phyloP scores from a whole-genome alignment of 2,797 vertebrate species.

The Pipistrellus pipistrellus region DNA sequence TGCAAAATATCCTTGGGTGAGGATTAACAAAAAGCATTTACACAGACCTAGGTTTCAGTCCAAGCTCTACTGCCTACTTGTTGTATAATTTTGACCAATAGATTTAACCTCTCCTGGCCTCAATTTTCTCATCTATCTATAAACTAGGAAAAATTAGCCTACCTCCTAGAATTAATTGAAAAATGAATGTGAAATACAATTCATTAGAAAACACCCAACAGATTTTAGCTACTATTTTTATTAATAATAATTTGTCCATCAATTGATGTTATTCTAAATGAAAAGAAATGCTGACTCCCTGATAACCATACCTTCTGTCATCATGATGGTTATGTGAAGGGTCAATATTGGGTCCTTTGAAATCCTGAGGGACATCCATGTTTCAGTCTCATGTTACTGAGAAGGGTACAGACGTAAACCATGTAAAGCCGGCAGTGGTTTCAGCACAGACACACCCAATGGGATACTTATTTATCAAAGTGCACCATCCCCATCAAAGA shows the following conservation, averaged over 20 bases:
- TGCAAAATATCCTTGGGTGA: no score
- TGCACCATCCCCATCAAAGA: background rate
- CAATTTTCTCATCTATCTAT: background rate
- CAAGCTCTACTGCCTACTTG: background rate
- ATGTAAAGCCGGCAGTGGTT: background rate
- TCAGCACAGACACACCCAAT: background rate
- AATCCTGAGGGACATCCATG: background rate
- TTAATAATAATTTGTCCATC: background rate
- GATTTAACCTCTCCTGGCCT: rapidly evolving
- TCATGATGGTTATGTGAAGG: background rate
- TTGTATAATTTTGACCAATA: background rate
- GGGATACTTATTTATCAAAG: background rate
- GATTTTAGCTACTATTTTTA: background rate
- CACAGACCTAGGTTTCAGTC: background rate
- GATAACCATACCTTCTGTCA: background rate
- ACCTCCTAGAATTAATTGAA: background rate
- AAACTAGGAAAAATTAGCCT: background rate
- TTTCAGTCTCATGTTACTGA: background rate
- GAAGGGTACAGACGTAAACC: background rate
- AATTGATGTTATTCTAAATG: background rate
- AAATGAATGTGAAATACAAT: background rate
- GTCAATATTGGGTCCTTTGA: background rate
- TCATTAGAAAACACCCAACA: background rate
- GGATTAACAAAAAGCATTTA: background rate
- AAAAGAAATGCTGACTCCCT: background rate